These are phyloP conservation scores for Eristalis tenax DNA, from an alignment of 2,888 invertebrate species.

Conservation along the genomic window DNA sequence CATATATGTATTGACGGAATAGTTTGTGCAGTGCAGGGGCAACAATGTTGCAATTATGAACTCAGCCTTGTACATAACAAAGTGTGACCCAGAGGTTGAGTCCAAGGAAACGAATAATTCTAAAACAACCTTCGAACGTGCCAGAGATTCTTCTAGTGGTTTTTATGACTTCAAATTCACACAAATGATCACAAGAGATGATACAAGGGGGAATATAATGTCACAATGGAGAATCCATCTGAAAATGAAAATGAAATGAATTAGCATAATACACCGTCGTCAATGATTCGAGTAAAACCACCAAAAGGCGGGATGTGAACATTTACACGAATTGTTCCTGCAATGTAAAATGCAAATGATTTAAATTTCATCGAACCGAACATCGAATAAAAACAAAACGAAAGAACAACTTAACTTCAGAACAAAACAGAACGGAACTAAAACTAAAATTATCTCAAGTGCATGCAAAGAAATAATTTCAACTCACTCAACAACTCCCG, in stretches of 20 bases:
- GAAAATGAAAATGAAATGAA: slow-evolving; percentile 64
- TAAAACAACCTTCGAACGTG: neutral
- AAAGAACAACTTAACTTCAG: slow-evolving; percentile 20
- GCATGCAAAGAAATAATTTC: slow-evolving; percentile 60
- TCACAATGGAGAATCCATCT: slow-evolving; percentile 43
- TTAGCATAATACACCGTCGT: slow-evolving; percentile 7
- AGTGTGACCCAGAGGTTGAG: no score
- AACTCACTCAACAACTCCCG: slow-evolving; percentile 70
- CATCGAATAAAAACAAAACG: slow-evolving; percentile 14
- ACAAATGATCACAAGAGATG: neutral
- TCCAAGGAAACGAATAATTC: no score
- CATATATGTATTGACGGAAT: no score
- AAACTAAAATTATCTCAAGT: slow-evolving; percentile 21
- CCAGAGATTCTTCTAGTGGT: neutral
- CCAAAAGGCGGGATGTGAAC: slow-evolving; percentile 1
- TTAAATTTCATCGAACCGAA: slow-evolving; percentile 39
- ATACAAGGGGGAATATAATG: neutral
- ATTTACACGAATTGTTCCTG: slow-evolving; percentile 35
- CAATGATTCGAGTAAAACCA: slow-evolving; percentile 16
- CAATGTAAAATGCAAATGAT: slow-evolving; percentile 49
- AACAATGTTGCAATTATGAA: no score
- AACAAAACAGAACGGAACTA: neutral
- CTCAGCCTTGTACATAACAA: no score
- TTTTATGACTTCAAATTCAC: neutral
- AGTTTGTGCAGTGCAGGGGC: no score